Conservation (phyloP, 1,140 invertebrate species). For the Cotesia glomerata region DNA sequence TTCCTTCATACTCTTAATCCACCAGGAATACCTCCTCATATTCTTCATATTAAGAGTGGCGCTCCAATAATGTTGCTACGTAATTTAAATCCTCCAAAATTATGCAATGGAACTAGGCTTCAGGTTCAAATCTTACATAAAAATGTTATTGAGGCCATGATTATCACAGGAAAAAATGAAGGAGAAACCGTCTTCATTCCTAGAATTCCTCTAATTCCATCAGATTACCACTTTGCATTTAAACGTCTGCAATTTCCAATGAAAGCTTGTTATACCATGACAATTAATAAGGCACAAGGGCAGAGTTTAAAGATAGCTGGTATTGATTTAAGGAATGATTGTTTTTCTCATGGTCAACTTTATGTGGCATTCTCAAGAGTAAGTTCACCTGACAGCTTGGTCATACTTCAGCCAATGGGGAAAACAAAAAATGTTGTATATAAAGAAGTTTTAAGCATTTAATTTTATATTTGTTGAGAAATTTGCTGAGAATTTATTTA, state of each 20-base stretch:
- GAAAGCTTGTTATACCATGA: slow-evolving; percentile 1
- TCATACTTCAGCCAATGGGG: too few relatives aligned
- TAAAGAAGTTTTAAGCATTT: too few relatives aligned
- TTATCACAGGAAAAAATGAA: slow-evolving; percentile 33
- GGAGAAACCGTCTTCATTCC: slow-evolving; percentile 29
- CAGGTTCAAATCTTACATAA: slow-evolving; percentile 28
- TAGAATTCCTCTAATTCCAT: slow-evolving; percentile 6
- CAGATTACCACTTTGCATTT: slow-evolving; percentile 13
- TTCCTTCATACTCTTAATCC: slow-evolving; percentile 53
- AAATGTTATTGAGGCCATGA: slow-evolving; percentile 35
- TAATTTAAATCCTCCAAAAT: slow-evolving; percentile 42
- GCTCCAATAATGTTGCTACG: slow-evolving; percentile 56
- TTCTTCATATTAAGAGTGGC: slow-evolving; percentile 44
- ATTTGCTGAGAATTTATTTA: too few relatives aligned
- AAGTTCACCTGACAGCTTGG: too few relatives aligned
- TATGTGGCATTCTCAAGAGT: too few relatives aligned
- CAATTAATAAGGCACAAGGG: slow-evolving; percentile 29
- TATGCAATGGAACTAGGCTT: slow-evolving; percentile 33
- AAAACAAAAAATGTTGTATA: too few relatives aligned
- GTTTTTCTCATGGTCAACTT: too few relatives aligned
- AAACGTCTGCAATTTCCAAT: slow-evolving; percentile 14
- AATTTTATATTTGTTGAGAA: too few relatives aligned
- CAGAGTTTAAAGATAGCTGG: slow-evolving; percentile 45
- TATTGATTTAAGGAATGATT: slow-evolving; percentile 21
- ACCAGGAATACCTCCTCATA: slow-evolving; percentile 50